Evolutionary conservation across 2,888 invertebrate genomes (phyloP), one percentile per base, ranked within the genome.

Genomic region (Pristionchus entomophagus): DNA sequence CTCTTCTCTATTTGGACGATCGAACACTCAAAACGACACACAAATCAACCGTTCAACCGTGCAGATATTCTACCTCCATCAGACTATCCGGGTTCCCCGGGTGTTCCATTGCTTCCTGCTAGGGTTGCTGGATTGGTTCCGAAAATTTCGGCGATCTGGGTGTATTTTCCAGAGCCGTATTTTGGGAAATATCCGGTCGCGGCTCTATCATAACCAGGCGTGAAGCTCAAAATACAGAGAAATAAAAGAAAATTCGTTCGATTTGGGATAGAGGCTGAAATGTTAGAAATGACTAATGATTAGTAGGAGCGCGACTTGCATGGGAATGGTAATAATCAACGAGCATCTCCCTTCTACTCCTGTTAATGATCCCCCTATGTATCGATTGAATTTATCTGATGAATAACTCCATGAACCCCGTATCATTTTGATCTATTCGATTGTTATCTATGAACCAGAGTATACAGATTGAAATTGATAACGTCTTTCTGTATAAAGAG

Each of bases 81-180:
- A n/a, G 4, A 69, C 62, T 83, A 14, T 62, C 83, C 83, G 10
- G 62, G 62, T 83, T 84, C 84, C 32, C 84, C 84, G 8, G 73
- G 65, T 73, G 69, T 2, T 65, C n/a, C n/a, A n/a, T n/a, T 38
- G 8, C 5, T 29, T 14, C 84, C 84, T 5, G 73, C 32, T 19
- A n/a, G 51, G n/a, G n/a, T n/a, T n/a, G n/a, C n/a, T n/a, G n/a
- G n/a, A n/a, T n/a, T n/a, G n/a, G n/a, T n/a, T n/a, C n/a, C n/a
- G n/a, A n/a, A n/a, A n/a, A n/a, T n/a, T n/a, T n/a, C n/a, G n/a
- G n/a, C n/a, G n/a, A n/a, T n/a, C n/a, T n/a, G n/a, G n/a, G n/a
- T n/a, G n/a, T n/a, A n/a, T n/a, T n/a, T n/a, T n/a, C n/a, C n/a
- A n/a, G n/a, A n/a, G n/a, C n/a, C n/a, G n/a, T n/a, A n/a, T n/a